These are phyloP conservation scores for Eulemur coronatus DNA, from an alignment of 2,797 vertebrate species.

Conservation along the genomic window DNA sequence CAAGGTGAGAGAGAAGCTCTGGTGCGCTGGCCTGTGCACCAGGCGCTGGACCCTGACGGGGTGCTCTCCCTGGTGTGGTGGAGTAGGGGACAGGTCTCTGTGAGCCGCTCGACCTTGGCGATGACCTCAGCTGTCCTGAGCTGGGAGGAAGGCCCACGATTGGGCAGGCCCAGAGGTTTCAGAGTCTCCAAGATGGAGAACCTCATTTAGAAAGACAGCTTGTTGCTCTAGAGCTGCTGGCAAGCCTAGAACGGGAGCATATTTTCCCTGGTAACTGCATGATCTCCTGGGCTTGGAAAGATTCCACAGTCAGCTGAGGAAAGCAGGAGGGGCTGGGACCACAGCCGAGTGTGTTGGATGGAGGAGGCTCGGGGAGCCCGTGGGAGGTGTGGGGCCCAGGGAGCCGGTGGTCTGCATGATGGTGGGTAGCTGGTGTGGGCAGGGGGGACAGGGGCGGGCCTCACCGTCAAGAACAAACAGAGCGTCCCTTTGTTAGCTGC, in stretches of 20 bases:
- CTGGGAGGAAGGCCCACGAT: neutral
- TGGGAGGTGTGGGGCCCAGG: accelerated
- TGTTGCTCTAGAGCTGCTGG: neutral
- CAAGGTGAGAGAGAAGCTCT: neutral
- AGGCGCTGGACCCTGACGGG: accelerated
- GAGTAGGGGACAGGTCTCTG: no score
- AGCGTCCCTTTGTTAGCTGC: neutral
- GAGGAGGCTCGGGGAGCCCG: accelerated
- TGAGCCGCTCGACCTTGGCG: neutral
- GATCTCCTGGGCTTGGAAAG: neutral
- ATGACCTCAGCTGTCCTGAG: neutral
- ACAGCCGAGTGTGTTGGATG: neutral
- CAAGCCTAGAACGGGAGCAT: neutral
- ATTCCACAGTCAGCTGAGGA: neutral
- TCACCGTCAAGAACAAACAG: neutral
- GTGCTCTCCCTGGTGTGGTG: neutral
- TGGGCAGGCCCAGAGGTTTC: neutral
- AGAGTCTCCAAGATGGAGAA: constrained; percentile 26
- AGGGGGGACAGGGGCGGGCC: neutral
- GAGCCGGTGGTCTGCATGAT: neutral
- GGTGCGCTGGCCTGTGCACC: neutral
- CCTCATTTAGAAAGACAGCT: neutral
- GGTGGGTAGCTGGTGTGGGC: neutral
- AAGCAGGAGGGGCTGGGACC: neutral
- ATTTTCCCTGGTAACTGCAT: neutral